Evolutionary conservation across 2,888 invertebrate species (phyloP), one percentile per base, ranked within the genome.

Genomic region (Melinopterus prodromus): DNA sequence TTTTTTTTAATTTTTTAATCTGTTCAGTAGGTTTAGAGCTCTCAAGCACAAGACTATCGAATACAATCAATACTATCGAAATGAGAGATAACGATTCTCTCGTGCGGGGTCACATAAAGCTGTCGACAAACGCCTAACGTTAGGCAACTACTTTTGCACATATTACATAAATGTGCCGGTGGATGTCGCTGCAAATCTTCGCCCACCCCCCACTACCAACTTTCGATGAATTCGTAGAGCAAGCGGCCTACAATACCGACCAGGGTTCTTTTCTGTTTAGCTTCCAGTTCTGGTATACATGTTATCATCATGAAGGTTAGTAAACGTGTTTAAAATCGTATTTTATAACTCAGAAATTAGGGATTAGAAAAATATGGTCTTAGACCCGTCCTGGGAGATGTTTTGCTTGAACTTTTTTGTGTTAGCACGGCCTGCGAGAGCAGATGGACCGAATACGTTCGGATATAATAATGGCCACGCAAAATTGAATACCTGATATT

Each of bases 301-400:
- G 84, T 83, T 82, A 75, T 76, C 78, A 82, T 71, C 77, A 84
- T 84, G 84, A 84, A 84, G 84, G 84, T 84, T 82, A 78, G 82
- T 82, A 81, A 26, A n/a, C 12, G 53, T 53, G 53, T 53, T 53
- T 53, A 53, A 53, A 53, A 53, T 9, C 53, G 7, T 53, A 75
- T 74, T 76, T 71, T 70, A 76, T 4, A 72, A 72, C 6, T 36
- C 36, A 7, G 53, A 53, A 53, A 53, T 53, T 53, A 53, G 26
- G 26, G 26, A 26, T 26, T 26, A 26, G 26, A 53, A 53, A 53
- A 53, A 53, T 53, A 53, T 53, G 53, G 9, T 53, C 53, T 7
- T 53, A 53, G 53, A 53, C 53, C 53, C 12, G 12, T 53, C 7
- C 9, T 9, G 53, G 53, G 53, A 1, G 7, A 12, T 53, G 7